These are phyloP conservation scores for Enteromius radiatus DNA, from an alignment of 2,797 vertebrate genomes.

Conservation along the genomic window DNA sequence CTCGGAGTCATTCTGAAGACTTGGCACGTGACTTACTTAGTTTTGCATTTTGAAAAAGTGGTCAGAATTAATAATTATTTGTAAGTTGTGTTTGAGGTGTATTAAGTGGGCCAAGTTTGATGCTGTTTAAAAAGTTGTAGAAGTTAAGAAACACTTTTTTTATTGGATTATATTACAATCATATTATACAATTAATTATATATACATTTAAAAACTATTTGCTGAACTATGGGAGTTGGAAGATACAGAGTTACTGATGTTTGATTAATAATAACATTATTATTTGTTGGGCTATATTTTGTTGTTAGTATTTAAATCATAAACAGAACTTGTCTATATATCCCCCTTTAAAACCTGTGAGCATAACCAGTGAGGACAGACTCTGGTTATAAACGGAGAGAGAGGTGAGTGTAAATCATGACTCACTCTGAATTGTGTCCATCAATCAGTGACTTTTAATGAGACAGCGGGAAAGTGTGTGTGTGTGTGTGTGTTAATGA, in stretches of 20 bases:
- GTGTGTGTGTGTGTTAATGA: constrained; percentile 9
- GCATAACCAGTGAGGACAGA: neutral
- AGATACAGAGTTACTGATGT: no score
- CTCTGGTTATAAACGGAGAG: neutral
- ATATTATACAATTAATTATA: no score
- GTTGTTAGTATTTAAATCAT: neutral
- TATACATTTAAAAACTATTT: no score
- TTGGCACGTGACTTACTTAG: no score
- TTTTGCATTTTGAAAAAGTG: no score
- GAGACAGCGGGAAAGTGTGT: neutral
- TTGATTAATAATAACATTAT: neutral
- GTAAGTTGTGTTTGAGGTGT: no score
- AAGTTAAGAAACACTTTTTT: no score
- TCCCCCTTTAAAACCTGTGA: neutral
- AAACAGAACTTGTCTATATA: neutral
- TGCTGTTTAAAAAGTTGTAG: no score
- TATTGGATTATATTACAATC: no score
- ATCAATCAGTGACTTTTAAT: constrained; percentile 27
- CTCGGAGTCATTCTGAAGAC: neutral
- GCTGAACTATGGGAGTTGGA: no score
- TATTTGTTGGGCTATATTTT: neutral
- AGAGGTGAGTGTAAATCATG: constrained; percentile 63
- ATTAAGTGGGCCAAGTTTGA: no score
- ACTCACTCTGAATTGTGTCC: constrained; percentile 67
- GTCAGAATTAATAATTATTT: no score